These are phyloP conservation scores for Phaonia tiefii DNA, from an alignment of 2,888 invertebrate species.

Conservation along the genomic window DNA sequence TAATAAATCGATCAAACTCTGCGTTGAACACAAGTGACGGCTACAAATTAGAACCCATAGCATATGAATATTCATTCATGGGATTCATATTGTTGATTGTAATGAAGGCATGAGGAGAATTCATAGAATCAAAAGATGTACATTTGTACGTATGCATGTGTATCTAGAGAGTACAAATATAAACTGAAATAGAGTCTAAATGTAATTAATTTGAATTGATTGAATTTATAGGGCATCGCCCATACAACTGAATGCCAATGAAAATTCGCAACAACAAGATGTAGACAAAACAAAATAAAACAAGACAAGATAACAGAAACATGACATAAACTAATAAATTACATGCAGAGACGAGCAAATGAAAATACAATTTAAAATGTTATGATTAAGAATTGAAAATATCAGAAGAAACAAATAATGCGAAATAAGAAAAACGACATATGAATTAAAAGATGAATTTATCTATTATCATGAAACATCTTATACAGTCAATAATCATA, in stretches of 20 bases:
- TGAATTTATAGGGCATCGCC: constrained; percentile 56
- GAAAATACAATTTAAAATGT: too few species aligned
- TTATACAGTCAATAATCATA: too few species aligned
- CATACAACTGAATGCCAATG: neutral
- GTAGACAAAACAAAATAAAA: constrained; percentile 12
- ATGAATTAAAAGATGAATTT: neutral
- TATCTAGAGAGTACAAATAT: neutral
- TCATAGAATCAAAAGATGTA: too few species aligned
- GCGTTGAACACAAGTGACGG: constrained; percentile 54
- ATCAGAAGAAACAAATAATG: too few species aligned
- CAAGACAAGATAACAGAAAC: constrained; percentile 33
- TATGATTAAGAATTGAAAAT: too few species aligned
- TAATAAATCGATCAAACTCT: constrained; percentile 61
- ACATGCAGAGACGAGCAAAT: neutral
- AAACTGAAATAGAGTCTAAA: constrained; percentile 30
- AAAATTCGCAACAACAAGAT: neutral
- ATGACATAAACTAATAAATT: constrained; percentile 46
- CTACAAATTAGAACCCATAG: constrained; percentile 25
- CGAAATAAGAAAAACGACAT: neutral
- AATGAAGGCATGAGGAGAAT: too few species aligned
- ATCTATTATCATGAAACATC: neutral
- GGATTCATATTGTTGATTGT: too few species aligned
- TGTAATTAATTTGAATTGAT: constrained; percentile 61
- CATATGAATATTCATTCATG: neutral
- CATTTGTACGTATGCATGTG: too few species aligned